These are phyloP conservation scores for Gila robusta DNA, from an alignment of 2,797 vertebrate species.

Conservation along the genomic window DNA sequence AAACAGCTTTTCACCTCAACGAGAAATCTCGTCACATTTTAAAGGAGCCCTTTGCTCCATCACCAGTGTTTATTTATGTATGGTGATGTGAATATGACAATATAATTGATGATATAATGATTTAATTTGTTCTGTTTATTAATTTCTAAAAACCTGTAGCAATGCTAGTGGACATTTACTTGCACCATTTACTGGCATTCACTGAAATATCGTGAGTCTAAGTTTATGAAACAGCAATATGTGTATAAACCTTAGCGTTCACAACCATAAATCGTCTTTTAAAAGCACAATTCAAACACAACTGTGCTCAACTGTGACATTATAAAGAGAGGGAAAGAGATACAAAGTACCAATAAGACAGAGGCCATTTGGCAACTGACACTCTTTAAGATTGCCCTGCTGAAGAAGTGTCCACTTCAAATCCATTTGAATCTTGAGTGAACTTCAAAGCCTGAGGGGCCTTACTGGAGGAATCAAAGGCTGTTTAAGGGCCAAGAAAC, in stretches of 20 bases:
- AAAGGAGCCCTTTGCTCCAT: no score
- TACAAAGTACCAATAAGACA: conserved; percentile 10
- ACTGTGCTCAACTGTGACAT: not conserved
- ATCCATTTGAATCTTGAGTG: conserved; percentile 49
- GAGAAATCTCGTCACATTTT: no score
- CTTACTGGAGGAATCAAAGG: conserved; percentile 47
- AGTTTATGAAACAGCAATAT: not conserved
- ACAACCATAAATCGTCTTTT: not conserved
- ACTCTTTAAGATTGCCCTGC: conserved; percentile 32
- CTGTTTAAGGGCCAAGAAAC: conserved; percentile 41
- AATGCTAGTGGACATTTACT: conserved; percentile 6
- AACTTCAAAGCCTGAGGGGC: conserved; percentile 58
- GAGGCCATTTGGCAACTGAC: conserved; percentile 4
- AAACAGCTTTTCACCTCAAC: no score
- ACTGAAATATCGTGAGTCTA: not conserved
- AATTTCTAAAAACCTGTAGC: not conserved
- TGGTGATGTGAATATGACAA: not conserved
- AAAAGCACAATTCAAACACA: not conserved
- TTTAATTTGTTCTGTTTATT: not conserved
- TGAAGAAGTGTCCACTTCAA: conserved; percentile 49
- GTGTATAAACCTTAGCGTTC: not conserved
- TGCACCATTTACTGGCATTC: conserved; percentile 2
- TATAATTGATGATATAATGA: not conserved
- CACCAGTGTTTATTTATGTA: not conserved
- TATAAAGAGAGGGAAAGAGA: not conserved